Percentiles rank a stretch among this genome's conserved stretches.
Conservation (phyloP, 1,140 invertebrate genomes). For the Ephestia elutella region DNA sequence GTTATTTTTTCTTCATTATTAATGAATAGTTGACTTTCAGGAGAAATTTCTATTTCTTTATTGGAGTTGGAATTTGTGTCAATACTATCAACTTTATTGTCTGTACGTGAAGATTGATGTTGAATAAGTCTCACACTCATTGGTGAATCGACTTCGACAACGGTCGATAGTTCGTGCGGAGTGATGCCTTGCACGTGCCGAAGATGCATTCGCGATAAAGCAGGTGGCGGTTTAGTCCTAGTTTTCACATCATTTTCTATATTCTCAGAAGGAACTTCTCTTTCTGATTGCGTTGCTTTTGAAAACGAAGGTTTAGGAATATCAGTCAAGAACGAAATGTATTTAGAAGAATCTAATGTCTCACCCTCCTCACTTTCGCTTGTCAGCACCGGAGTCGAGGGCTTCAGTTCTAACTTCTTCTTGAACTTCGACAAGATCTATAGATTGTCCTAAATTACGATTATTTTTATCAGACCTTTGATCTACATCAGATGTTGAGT, state of each 20-base stretch:
- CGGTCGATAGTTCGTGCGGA: conserved; percentile 79
- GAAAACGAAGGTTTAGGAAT: conserved; percentile 42
- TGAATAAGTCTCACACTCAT: conserved; percentile 63
- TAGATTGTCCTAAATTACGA: neutral
- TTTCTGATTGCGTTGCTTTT: neutral
- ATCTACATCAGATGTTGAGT: conserved; percentile 51
- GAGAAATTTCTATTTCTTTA: conserved; percentile 1
- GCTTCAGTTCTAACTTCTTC: neutral
- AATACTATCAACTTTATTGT: conserved; percentile 20
- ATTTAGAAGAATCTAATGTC: conserved; percentile 22
- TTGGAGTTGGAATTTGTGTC: conserved; percentile 12
- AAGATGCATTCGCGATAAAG: conserved; percentile 46
- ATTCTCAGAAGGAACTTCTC: conserved; percentile 19
- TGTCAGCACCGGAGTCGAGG: neutral
- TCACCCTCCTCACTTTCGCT: neutral
- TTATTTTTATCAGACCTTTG: conserved; percentile 37
- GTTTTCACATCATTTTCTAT: conserved; percentile 21
- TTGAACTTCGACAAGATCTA: neutral
- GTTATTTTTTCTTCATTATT: conserved; percentile 13
- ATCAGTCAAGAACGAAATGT: conserved; percentile 42
- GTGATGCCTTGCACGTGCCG: conserved; percentile 53
- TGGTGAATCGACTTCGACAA: conserved; percentile 78
- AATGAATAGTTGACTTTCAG: neutral
- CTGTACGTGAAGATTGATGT: conserved; percentile 36
- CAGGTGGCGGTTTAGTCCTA: conserved; percentile 56